Conservation (phyloP, 2,888 invertebrate genomes). For the Ennomos erosarius region DNA sequence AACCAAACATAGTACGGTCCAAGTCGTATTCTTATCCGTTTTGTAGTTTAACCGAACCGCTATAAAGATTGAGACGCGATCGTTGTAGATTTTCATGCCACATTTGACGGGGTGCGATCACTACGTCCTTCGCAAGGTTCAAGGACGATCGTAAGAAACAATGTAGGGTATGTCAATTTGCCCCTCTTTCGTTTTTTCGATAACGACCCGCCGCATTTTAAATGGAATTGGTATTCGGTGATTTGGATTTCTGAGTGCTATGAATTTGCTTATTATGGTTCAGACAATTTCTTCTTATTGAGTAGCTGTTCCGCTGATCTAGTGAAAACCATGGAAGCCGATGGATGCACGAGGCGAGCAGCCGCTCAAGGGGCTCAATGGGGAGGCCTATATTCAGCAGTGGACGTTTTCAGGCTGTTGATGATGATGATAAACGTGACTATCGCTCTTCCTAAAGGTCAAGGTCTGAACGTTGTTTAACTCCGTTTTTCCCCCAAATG, state of each 20-base stretch:
- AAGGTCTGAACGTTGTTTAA: slow-evolving; percentile 3
- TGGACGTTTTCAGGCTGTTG: too few relatives aligned
- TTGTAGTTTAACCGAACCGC: slow-evolving; percentile 36
- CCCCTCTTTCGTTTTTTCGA: slow-evolving; percentile 6
- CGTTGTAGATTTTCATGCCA: slow-evolving; percentile 36
- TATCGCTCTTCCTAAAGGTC: not conserved
- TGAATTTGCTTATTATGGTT: not conserved
- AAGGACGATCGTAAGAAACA: slow-evolving; percentile 38
- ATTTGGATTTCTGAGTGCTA: slow-evolving; percentile 2
- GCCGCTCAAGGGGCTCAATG: too few relatives aligned
- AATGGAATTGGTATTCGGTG: not conserved
- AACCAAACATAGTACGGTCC: slow-evolving; percentile 10
- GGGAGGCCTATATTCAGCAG: too few relatives aligned
- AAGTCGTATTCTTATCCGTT: slow-evolving; percentile 28
- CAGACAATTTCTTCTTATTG: not conserved
- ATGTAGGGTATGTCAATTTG: slow-evolving; percentile 20
- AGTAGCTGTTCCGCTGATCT: not conserved
- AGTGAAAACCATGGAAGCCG: too few relatives aligned
- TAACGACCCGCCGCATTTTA: slow-evolving; percentile 7
- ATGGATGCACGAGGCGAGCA: too few relatives aligned
- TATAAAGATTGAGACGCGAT: slow-evolving; percentile 37
- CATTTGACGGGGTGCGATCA: slow-evolving; percentile 35
- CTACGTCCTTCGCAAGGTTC: slow-evolving; percentile 32
- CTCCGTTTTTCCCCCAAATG: slow-evolving; percentile 1
- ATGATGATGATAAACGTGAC: not conserved